Evolutionary conservation across 2,797 vertebrate genomes (phyloP), one percentile per base, ranked within the genome.

Genomic region (Emydoidea blandingii): DNA sequence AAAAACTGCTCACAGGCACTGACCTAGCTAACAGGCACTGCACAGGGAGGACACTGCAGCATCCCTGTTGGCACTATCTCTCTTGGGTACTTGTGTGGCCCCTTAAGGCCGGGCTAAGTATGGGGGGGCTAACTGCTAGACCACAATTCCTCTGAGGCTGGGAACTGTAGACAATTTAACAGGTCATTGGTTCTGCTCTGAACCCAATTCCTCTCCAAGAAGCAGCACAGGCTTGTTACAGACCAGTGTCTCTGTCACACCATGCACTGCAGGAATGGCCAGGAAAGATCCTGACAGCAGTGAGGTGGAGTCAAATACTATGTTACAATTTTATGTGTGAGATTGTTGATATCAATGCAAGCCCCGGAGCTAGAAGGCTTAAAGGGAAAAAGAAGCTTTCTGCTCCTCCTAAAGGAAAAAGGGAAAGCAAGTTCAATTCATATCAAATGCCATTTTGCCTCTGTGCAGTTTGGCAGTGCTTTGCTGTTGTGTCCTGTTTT

Each of bases 1-100:
- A 27, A 56, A 0, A 0, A 44, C 31, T 87, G 31, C 19, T 8
- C 88, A 37, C 31, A 83, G 53, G 29, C 41, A n/a, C 56, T 86
- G 34, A 11, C 5, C 79, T 88, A 79, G 21, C 50, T 68, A 76
- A n/a, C 47, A 1, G 1, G 31, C 19, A 10, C n/a, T 91, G 76
- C 37, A 37, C 16, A 21, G 31, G 56, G 21, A 92, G 14, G 54
- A 15, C 44, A 10, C 78, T 79, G 56, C 44, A 65, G 47, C 8
- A 52, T 50, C 57, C 19, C 79, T 90, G 65, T 29, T 1, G 3
- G 49, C 74, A 31, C 21, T 68, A 53, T 18, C 83, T 72, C n/a
- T 52, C 53, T 78, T 49, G 52, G 83, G 79, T 54, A 15, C 7
- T 79, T 83, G 29, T 52, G 68, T 47, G 47, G 25, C 29, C 47